Evolutionary conservation across 2,113 vertebrate species (phyloP), one percentile per base, ranked within the genome.

Genomic region (Elephantulus edwardii): DNA sequence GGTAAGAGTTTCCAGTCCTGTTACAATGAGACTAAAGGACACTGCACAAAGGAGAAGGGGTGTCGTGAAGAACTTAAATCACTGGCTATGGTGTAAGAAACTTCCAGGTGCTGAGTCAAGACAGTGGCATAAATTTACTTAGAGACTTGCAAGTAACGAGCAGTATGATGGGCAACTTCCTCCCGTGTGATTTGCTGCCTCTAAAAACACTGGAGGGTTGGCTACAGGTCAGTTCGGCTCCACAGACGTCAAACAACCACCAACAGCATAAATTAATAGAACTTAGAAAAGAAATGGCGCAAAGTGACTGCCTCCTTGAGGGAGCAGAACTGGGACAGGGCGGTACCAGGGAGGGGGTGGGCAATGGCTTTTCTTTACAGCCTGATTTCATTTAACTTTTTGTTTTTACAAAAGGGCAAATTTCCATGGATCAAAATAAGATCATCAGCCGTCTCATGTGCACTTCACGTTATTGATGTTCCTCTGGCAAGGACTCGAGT

Each of bases 101-200:
- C 26, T 40, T 56, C 40, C 38, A 10, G 20, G 0, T 33, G 16
- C 26, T 10, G 68, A 38, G 52, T 20, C 14, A 33, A 58, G 58
- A 58, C 0, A 16, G n/a, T 17, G 16, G 44, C 1, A 0, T 42
- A 8, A 24, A 16, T 20, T 22, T 33, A 52, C 48, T 1, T 28
- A 24, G 62, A 84, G 91, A 66, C 48, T 1, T 12, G 24, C 54
- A 74, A 91, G n/a, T 9, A 38, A 44, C 58, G 64, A 77, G 26
- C 12, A 35, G 35, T 20, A 48, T 40, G 22, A 80, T 46, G n/a
- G n/a, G n/a, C n/a, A n/a, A n/a, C n/a, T n/a, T n/a, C n/a, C n/a
- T n/a, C n/a, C n/a, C n/a, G n/a, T n/a, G n/a, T n/a, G n/a, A n/a
- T n/a, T n/a, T n/a, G n/a, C n/a, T n/a, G n/a, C n/a, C n/a, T n/a